Base-by-base conservation (phyloP, 2,797 vertebrate genomes). In the Phataginus tricuspis region DNA sequence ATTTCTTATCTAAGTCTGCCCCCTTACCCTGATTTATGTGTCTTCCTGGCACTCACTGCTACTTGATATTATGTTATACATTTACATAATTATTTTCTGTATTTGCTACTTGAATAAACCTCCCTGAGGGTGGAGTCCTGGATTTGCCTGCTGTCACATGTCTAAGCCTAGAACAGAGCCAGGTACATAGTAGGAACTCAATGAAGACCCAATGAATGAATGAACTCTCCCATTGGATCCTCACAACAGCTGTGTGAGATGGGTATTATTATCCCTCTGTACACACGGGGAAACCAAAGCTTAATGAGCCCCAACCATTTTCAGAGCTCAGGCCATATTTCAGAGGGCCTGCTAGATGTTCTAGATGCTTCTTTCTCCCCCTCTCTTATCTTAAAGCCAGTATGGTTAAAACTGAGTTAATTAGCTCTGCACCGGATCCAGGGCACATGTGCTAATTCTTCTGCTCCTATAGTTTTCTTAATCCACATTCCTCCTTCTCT, bases 351-450 rank as follows among this genome's bases (percentile, higher is more conserved):
- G 21, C 34, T 29, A 21, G 90, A 75, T 31, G 23, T 87, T 90
- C 92, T 68, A 53, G n/a, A 63, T 3, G 51, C 80, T 89, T 96
- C 95, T 80, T 94, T 63, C 12, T 45, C 37, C 14, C 80, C n/a
- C 59, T 63, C 45, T 69, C 63, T 69, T 49, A 71, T 42, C 57
- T 78, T 74, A 61, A 92, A 64, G 45, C 25, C 45, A 31, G 5
- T 7, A 37, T 4, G 19, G n/a, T 61, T 82, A 61, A 79, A 68
- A 42, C 1, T 1, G 74, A 57, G 74, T 93, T 49, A 27, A 42
- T 66, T 42, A 72, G 89, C 57, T 83, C 42, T 75, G 53, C 45
- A 25, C 21, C 25, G 37, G 68, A 66, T 55, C n/a, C 64, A 27
- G 72, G 49, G 23, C 66, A 85, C 23, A 31, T 23, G 68, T 12